These are phyloP conservation scores for Cryptus viduatorius DNA, from an alignment of 2,888 invertebrate species.

Conservation along the genomic window DNA sequence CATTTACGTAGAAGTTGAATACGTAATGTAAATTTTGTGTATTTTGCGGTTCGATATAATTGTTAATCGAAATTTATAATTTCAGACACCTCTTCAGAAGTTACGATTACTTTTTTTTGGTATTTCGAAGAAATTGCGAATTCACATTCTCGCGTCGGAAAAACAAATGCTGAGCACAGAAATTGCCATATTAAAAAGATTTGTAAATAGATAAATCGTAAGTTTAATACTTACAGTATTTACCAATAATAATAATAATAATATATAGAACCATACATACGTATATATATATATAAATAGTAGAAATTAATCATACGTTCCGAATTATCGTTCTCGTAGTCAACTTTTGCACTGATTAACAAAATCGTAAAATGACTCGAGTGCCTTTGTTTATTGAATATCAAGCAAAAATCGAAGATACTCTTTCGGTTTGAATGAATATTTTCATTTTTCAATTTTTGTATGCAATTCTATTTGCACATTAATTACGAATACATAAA, in stretches of 20 bases:
- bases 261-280: slow-evolving; percentile 59
- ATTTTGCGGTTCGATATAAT: background rate
- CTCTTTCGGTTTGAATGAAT: background rate
- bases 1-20: background rate
- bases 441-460: background rate
- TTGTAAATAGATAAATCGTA: slow-evolving; percentile 24
- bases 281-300: slow-evolving; percentile 53
- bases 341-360: slow-evolving; percentile 50
- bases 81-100: background rate
- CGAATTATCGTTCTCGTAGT: slow-evolving; percentile 38
- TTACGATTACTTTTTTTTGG: background rate
- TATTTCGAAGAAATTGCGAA: background rate
- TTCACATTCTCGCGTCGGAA: background rate
- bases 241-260: slow-evolving; percentile 55
- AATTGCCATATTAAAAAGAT: background rate
- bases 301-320: slow-evolving; percentile 47
- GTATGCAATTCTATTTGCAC: slow-evolving; percentile 8
- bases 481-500: background rate
- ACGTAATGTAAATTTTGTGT: slow-evolving; percentile 10
- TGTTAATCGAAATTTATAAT: slow-evolving; percentile 3
- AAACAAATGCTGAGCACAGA: background rate
- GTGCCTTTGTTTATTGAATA: background rate
- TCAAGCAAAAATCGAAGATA: background rate
- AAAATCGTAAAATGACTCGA: slow-evolving; percentile 23
- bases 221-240: slow-evolving; percentile 23